Percentiles rank a stretch among this genome's conserved stretches.
Conservation (phyloP, 2,888 invertebrate species). For the Marronus borbonicus region DNA sequence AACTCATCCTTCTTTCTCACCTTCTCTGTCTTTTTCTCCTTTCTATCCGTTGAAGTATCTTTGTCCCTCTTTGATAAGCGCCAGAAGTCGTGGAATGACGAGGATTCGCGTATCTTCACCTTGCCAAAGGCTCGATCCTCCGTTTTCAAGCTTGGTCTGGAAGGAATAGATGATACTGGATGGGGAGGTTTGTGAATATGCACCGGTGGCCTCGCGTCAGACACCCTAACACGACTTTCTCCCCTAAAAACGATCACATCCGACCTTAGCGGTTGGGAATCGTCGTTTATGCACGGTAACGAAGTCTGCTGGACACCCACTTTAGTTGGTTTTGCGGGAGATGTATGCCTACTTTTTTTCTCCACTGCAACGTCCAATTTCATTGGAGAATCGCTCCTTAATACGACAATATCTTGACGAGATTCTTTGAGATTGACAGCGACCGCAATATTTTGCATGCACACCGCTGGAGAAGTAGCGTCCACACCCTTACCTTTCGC, state of each 20-base stretch:
- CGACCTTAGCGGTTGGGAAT: not conserved
- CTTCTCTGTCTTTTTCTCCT: not conserved
- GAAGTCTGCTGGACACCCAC: not conserved
- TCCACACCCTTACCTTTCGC: slow-evolving; percentile 13
- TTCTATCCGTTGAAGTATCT: not conserved
- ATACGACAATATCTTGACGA: slow-evolving; percentile 5
- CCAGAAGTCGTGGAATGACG: slow-evolving; percentile 15
- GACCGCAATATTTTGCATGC: not conserved
- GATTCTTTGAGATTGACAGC: slow-evolving; percentile 9
- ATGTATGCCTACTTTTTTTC: not conserved
- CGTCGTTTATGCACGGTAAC: not conserved
- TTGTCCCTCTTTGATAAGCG: not conserved
- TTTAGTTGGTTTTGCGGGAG: not conserved
- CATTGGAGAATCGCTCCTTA: not conserved
- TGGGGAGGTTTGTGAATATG: not conserved
- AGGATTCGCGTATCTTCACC: not conserved
- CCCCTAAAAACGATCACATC: not conserved
- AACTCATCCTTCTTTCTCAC: not conserved
- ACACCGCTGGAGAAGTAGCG: slow-evolving; percentile 1
- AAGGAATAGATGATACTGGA: not conserved
- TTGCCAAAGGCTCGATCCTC: not conserved
- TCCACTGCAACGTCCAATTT: not conserved
- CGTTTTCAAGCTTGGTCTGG: slow-evolving; percentile 10
- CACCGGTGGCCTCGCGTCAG: not conserved
- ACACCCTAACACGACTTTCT: not conserved